These are phyloP conservation scores for Aplocera efformata DNA, from an alignment of 2,888 invertebrate genomes.

Conservation along the genomic window DNA sequence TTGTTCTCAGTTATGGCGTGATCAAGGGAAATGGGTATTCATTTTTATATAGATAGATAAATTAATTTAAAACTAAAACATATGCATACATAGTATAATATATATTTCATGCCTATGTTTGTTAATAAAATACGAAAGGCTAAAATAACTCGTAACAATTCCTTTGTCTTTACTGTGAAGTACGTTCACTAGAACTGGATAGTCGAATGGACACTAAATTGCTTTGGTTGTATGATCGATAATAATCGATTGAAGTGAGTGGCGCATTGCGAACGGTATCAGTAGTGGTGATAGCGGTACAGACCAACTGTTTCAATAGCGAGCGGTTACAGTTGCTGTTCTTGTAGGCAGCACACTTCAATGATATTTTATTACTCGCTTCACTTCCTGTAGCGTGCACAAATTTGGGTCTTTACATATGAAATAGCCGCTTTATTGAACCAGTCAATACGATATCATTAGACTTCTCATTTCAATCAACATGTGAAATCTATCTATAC, in stretches of 20 bases:
- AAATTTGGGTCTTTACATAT: no score
- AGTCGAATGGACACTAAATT: conserved; percentile 42
- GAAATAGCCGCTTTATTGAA: no score
- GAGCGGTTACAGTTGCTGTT: conserved; percentile 30
- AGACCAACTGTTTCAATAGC: conserved; percentile 54
- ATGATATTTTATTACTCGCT: conserved; percentile 15
- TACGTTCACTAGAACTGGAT: conserved; percentile 35
- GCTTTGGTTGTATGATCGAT: conserved; percentile 49
- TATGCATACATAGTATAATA: no score
- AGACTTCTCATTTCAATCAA: no score
- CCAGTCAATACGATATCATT: no score
- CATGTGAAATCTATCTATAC: no score
- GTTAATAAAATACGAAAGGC: no score
- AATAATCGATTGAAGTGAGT: conserved; percentile 52
- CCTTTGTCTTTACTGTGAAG: conserved; percentile 5
- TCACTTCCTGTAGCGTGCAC: conserved; percentile 2
- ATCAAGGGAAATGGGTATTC: no score
- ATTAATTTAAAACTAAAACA: not conserved
- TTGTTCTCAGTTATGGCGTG: no score
- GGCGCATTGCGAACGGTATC: conserved; percentile 57
- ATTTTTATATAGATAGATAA: no score
- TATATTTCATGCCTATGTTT: no score
- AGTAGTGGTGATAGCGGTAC: conserved; percentile 64
- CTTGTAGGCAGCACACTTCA: conserved; percentile 3
- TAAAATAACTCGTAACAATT: not conserved